Conservation (phyloP, 2,797 vertebrate species). For the Peromyscus eremicus region DNA sequence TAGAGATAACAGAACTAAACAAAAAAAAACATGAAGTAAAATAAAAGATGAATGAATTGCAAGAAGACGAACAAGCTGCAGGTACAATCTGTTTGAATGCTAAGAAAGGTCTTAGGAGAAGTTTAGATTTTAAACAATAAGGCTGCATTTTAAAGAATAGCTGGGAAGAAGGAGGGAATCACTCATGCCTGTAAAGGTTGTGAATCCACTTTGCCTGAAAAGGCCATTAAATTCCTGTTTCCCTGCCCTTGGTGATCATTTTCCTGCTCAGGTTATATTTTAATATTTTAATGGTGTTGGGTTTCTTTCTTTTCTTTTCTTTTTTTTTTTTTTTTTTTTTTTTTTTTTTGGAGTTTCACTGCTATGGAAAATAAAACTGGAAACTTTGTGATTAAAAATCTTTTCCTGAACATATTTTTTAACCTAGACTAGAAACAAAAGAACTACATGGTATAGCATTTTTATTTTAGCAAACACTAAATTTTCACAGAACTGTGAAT, state of each 20-base stretch:
- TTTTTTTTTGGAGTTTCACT: slow-evolving; percentile 1
- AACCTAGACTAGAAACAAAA: slow-evolving; percentile 15
- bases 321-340: rapidly evolving
- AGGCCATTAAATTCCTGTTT: slow-evolving; percentile 18
- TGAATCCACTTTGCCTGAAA: neutral
- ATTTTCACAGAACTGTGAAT: neutral
- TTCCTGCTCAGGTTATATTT: neutral
- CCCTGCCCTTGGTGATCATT: neutral
- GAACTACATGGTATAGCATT: neutral
- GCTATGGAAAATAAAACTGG: slow-evolving; percentile 4
- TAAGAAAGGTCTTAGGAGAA: neutral
- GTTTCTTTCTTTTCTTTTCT: too few relatives aligned
- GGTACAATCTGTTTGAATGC: neutral
- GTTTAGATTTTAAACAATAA: neutral
- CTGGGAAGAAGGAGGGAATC: neutral
- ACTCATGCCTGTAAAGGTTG: neutral
- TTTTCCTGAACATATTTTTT: neutral
- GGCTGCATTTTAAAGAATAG: neutral
- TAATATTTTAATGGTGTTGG: slow-evolving; percentile 13
- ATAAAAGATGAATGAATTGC: slow-evolving; percentile 1
- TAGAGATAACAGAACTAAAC: neutral
- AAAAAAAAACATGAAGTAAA: neutral
- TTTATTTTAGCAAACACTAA: slow-evolving; percentile 30
- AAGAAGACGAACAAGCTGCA: neutral
- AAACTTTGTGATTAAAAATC: neutral